Base-by-base conservation (phyloP, 2,113 vertebrate species). In the Cephalophus harveyi region DNA sequence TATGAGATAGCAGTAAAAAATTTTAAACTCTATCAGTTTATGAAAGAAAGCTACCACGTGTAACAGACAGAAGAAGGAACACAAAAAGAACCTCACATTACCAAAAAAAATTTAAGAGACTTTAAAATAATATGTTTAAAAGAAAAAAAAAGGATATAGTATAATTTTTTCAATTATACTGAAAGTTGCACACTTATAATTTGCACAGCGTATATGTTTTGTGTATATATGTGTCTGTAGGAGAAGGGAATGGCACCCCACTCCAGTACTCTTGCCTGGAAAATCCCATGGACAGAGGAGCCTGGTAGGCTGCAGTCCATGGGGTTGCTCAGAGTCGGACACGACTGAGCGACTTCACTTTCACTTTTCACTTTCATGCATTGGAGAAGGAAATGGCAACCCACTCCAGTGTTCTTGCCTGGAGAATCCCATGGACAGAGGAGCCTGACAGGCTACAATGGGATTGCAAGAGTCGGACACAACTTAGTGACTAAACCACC, bases 101-200 rank as follows among this genome's bases (percentile, higher is more conserved):
- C 3, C 52, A 60, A n/a, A 46, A 87, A 55, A 5, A 59, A 33
- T 8, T 19, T 50, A 40, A 86, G 6, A 87, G n/a, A 62, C 8
- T 62, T 79, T 54, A 90, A 88, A 48, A 85, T 83, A 48, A 67
- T 48, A 50, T 17, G 5, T 92, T 64, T 62, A 60, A 87, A 94
- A 87, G 33, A 67, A 88, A 64, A 6, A 27, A 94, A 74, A 67
- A 71, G 43, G 6, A 62, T 76, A 52, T 84, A 43, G 10, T 79
- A 57, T 64, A 57, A 59, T 67, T 64, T 40, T 86, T 91, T 64
- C 27, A 40, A 52, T 76, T 94, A 78, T 52, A 30, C 62, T 43
- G 3, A 40, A n/a, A 87, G 14, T 6, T 83, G 17, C 28, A 48
- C 6, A 13, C 17, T 67, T 87, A 43, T 6, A 11, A 27, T 64